A percentile compares a stretch with the other conserved stretches of the same genome.
Conservation (phyloP, 2,888 invertebrate genomes). For the Seira musarum region DNA sequence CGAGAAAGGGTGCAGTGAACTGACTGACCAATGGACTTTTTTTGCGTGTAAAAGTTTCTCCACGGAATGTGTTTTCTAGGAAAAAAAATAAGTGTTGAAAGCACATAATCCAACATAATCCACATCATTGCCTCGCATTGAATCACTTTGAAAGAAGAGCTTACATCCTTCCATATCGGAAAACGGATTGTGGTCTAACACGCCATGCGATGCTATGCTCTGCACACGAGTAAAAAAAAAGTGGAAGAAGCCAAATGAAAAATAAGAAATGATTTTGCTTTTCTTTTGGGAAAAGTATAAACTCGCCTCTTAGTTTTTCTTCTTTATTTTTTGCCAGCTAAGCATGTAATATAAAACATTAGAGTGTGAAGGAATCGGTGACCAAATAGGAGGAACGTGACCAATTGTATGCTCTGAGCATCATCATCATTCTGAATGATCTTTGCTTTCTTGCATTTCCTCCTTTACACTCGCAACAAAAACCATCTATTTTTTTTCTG, state of each 20-base stretch:
- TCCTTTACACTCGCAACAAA: background rate
- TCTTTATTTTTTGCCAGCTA: slow-evolving; percentile 41
- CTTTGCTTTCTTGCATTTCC: slow-evolving; percentile 36
- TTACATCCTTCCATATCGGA: slow-evolving; percentile 15
- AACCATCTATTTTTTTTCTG: too few relatives aligned
- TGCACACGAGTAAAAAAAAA: background rate
- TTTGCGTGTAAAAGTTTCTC: too few relatives aligned
- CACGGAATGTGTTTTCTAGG: background rate
- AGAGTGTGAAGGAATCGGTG: slow-evolving; percentile 35
- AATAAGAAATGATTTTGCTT: slow-evolving; percentile 10
- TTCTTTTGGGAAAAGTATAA: background rate
- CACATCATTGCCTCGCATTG: slow-evolving; percentile 47
- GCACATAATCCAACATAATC: slow-evolving; percentile 57
- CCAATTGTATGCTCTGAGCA: slow-evolving; percentile 60
- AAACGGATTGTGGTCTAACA: slow-evolving; percentile 15
- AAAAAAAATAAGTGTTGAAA: slow-evolving; percentile 22
- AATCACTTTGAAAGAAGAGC: slow-evolving; percentile 15
- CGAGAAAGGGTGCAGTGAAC: too few relatives aligned
- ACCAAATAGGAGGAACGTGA: slow-evolving; percentile 62
- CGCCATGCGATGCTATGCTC: background rate
- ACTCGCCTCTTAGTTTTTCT: background rate
- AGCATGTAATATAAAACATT: slow-evolving; percentile 40
- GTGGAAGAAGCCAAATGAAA: slow-evolving; percentile 10
- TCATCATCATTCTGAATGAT: slow-evolving; percentile 51
- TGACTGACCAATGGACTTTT: too few relatives aligned